Evolutionary conservation across 2,797 vertebrate genomes (phyloP), one percentile per base, ranked within the genome.

Genomic region (Carapus acus): DNA sequence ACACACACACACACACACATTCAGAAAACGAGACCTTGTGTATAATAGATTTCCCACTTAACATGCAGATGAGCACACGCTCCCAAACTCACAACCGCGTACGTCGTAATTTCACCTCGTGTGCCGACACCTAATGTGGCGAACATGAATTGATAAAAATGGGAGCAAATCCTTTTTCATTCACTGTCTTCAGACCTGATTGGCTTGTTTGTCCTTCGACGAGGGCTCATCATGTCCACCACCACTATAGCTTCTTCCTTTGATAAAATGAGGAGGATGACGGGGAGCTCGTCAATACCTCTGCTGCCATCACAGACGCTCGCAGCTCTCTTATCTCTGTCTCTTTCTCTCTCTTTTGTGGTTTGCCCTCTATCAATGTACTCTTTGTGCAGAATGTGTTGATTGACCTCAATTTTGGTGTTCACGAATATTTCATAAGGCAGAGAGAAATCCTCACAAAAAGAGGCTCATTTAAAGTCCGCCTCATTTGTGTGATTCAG

Each of bases 41-140:
- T 57, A 47, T 68, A 70, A 76, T 57, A 68, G 65, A 74, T 69
- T 70, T 59, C 14, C 55, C 49, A 59, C 59, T 73, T 64, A 69
- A 61, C 50, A 75, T 64, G 62, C 41, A 68, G 60, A 73, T 65
- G 48, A 58, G 54, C 46, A 44, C 43, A 22, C 19, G 33, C 11
- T 15, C 23, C 15, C 21, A 42, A 17, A 54, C 47, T 50, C 6
- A 22, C 47, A 38, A 16, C 4, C 14, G 11, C 21, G 11, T 8
- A 8, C 18, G 2, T 6, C 1, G 49, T 11, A 29, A 36, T 34
- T 7, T 20, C 1, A 11, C 47, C 47, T 49, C n/a, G 33, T n/a
- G 22, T 48, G 41, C 9, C 61, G 47, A 41, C 13, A 39, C 22
- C 17, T 53, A 43, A 48, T 43, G 43, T 41, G 29, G 38, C 39